Conservation (phyloP, 2,888 invertebrate genomes). For the Ochropleura leucogaster region DNA sequence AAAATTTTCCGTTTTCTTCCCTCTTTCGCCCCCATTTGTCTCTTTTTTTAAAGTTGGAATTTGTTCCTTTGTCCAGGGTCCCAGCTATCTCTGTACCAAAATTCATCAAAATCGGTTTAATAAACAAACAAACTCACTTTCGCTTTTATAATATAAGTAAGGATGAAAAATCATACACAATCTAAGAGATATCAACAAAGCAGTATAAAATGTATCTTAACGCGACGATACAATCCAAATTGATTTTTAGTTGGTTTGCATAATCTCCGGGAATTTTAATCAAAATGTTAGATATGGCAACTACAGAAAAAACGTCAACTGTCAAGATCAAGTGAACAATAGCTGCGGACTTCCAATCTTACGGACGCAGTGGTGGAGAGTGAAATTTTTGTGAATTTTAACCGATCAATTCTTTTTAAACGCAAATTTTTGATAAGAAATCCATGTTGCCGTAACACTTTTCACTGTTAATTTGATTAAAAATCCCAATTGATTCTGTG, state of each 20-base stretch:
- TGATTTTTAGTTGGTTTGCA: background rate
- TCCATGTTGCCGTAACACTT: slow-evolving; percentile 85
- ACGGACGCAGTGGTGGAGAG: slow-evolving; percentile 71
- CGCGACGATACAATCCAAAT: too few relatives aligned
- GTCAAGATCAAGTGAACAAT: slow-evolving; percentile 34
- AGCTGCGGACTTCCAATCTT: slow-evolving; percentile 64
- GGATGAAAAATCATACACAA: too few relatives aligned
- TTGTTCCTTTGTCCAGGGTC: too few relatives aligned
- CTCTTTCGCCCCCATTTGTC: too few relatives aligned
- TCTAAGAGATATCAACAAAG: too few relatives aligned
- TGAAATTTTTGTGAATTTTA: slow-evolving; percentile 35
- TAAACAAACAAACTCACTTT: too few relatives aligned
- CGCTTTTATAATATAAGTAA: too few relatives aligned
- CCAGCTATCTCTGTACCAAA: too few relatives aligned
- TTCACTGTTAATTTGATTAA: slow-evolving; percentile 71
- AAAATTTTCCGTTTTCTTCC: too few relatives aligned
- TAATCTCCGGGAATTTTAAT: slow-evolving; percentile 6
- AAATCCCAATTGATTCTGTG: slow-evolving; percentile 74
- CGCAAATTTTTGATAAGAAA: slow-evolving; percentile 68
- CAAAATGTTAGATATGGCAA: slow-evolving; percentile 39
- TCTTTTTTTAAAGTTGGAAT: too few relatives aligned
- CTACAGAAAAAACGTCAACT: slow-evolving; percentile 36
- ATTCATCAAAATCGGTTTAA: too few relatives aligned
- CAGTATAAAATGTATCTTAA: too few relatives aligned
- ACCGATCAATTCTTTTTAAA: slow-evolving; percentile 60